Evolutionary conservation across 2,797 vertebrate species (phyloP), one percentile per base, ranked within the genome.

Genomic region (Buphagus erythrorhynchus): DNA sequence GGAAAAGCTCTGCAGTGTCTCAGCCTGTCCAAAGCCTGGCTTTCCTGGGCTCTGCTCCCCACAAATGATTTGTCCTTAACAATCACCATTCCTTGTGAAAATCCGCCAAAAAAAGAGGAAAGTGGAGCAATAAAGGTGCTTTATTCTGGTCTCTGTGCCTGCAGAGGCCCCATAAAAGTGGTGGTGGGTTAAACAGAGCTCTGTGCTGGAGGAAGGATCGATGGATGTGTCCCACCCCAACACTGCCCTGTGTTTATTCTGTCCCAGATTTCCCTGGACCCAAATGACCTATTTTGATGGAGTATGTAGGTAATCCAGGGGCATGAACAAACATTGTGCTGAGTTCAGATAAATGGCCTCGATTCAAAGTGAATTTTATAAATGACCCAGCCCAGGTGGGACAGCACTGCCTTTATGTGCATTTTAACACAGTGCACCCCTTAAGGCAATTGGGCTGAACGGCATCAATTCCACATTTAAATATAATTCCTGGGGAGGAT

Each of bases 401-500:
- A 85, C 45, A 36, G 28, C 1, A 1, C 12, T 10, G 52, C 57
- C 94, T 80, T 65, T 77, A 0, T 10, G 92, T 78, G 92, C 75
- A 51, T 91, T 86, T 75, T 33, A 95, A 93, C 90, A 96, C 93
- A 80, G 68, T 22, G 92, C 76, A 1, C 71, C 80, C 85, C 92
- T 93, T 8, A 42, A 43, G 83, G 94, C 93, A 49, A 57, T 81
- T 48, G 31, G 29, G 68, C 62, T 49, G 74, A 93, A 22, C 43
- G 79, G 62, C 58, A 90, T 81, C 67, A 87, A 83, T 92, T 88
- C 68, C 90, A 93, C 73, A 81, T 94, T 97, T 88, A 95, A 95
- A 95, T 94, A 45, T 81, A 90, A 95, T 92, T 97, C 94, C 90
- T 92, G 76, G 65, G 94, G 95, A 96, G 79, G 91, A 90, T 82